Evolutionary conservation across 2,797 vertebrate species (phyloP), one percentile per base, ranked within the genome.

Genomic region (Sebastes oblongus): DNA sequence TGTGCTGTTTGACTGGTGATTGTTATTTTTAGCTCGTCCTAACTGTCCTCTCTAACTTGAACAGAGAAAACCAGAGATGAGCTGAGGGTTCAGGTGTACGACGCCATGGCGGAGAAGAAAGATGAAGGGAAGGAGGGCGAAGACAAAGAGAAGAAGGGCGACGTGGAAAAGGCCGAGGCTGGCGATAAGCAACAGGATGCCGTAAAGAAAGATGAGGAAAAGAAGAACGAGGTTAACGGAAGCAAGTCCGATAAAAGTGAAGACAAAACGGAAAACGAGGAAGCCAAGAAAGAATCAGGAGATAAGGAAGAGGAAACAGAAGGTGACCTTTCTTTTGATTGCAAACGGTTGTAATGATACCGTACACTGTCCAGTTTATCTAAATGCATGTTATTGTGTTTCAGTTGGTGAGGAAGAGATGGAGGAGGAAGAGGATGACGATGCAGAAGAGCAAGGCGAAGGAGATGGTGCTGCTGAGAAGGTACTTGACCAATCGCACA

Each of bases 81-180:
- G 93, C 96, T 99, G 92, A 97, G 98, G 94, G 97, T 96, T 90
- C 97, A 98, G 96, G 98, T 98, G 88, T 99, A 98, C 81, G 97
- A 98, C 78, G 97, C 98, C 91, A 98, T 98, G 98, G 96, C 97
- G 61, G 97, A 96, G 90, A 95, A 95, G 83, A 86, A 95, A 82
- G 81, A 27, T 27, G 25, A 27, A 27, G 25, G 25, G 14, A 66
- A 69, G 67, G n/a, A 62, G 39, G 29, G 29, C 1, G 46, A 39
- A 2, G 93, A 25, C 34, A 34, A 62, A 2, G 66, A 72, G 14
- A 66, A 68, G 67, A 20, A 60, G 55, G 29, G 42, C 42, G 16
- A 46, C 1, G 42, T 46, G 42, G 16, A 46, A 46, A 46, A 46
- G 42, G 42, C 42, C 1, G 42, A 46, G 16, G 42, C 42, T 46